Conservation (phyloP, 2,113 vertebrate genomes). For the Meriones unguiculatus region DNA sequence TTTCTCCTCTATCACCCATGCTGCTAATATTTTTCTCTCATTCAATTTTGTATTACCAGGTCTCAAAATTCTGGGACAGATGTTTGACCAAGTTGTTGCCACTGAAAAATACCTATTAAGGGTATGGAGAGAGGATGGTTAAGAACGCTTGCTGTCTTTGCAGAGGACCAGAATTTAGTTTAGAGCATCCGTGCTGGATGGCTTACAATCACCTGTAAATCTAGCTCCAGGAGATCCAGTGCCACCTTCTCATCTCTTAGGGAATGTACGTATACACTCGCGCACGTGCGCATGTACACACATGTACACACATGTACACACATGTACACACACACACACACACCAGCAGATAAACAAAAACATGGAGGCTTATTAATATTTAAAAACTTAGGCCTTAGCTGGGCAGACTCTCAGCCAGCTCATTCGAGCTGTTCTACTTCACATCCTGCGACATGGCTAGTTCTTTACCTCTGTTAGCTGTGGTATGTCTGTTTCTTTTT, state of each 20-base stretch:
- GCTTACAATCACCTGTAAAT: neutral
- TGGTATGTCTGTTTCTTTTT: too few relatives aligned
- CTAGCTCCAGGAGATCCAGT: neutral
- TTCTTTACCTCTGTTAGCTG: too few relatives aligned
- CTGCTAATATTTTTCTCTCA: neutral
- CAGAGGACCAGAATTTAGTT: neutral
- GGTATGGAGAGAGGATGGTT: neutral
- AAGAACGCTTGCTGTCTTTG: neutral
- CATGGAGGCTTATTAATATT: too few relatives aligned
- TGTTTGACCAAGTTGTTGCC: neutral
- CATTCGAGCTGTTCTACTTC: too few relatives aligned
- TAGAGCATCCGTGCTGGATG: neutral
- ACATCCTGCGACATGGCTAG: too few relatives aligned
- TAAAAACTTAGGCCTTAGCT: too few relatives aligned
- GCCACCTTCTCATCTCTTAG: neutral
- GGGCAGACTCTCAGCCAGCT: too few relatives aligned
- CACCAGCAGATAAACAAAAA: too few relatives aligned
- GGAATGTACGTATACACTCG: neutral
- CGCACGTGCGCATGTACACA: too few relatives aligned
- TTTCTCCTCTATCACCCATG: neutral
- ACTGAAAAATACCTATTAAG: neutral
- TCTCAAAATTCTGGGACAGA: neutral
- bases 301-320: neutral
- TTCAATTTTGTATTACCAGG: neutral
- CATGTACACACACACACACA: neutral